Evolutionary conservation across 2,797 vertebrate species (phyloP).

Genomic region (Diglossa cyanea): DNA sequence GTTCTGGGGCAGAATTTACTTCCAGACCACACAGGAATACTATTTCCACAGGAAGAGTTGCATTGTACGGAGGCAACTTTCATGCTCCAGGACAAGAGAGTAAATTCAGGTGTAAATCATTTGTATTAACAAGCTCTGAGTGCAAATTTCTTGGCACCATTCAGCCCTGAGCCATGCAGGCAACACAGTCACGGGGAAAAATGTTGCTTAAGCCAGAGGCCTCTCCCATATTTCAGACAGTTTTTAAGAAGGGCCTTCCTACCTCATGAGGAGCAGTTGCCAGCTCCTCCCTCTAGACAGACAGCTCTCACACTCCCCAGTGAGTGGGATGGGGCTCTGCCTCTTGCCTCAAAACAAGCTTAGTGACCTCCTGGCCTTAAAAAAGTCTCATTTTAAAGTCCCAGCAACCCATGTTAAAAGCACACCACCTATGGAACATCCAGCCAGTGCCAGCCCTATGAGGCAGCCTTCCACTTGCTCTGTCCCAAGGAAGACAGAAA

Average conservation of each 20-base stretch:
- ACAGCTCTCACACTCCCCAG: neutral
- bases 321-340: neutral
- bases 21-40: neutral
- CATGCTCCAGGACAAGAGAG: neutral
- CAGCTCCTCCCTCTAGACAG: neutral
- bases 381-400: neutral
- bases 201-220: neutral
- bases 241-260: neutral
- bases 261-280: neutral
- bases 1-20: neutral
- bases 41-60: constrained; percentile 2
- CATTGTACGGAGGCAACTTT: neutral
- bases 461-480: neutral
- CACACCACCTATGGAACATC: neutral
- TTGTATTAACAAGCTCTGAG: constrained; percentile 17
- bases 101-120: constrained; percentile 36
- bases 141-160: neutral
- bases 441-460: neutral
- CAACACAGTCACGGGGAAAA: neutral
- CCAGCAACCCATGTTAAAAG: fast-evolving
- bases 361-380: neutral
- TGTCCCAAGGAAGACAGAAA: neutral
- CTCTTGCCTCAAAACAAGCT: neutral
- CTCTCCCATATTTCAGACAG: neutral
- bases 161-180: neutral